Evolutionary conservation across 2,888 invertebrate species (phyloP), one percentile per base, ranked within the genome.

Genomic region (Theretra japonica): DNA sequence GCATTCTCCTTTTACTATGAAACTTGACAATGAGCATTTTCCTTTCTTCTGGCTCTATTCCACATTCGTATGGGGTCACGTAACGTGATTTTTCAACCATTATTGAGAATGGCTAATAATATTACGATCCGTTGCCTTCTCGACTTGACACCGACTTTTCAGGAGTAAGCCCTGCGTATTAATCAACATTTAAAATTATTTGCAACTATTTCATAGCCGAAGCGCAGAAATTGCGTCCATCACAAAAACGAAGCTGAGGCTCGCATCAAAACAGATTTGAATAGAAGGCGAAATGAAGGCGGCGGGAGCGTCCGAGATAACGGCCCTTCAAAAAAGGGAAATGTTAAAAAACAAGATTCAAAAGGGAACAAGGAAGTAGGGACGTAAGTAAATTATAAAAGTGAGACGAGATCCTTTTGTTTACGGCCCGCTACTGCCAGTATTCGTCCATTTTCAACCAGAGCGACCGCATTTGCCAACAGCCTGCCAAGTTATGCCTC

Each of bases 381-480:
- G 85, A 83, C 83, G 86, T 88, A 87, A 89, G 89, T 90, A 89
- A 90, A 91, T 92, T 91, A 90, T 90, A 89, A 88, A 90, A 91
- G 87, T 88, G 86, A 84, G 85, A 81, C 82, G 84, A 85, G 86
- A 82, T 84, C 81, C 88, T 87, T 91, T 90, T 92, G 90, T 90
- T 88, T 88, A 83, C 84, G 82, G 80, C 76, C 80, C 82, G 82
- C 83, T 82, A 81, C 87, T 86, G 88, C 84, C 85, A 82, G 85
- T 80, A 81, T 81, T 79, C 80, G 76, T 76, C 78, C 85, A 83
- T 86, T 86, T 80, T 76, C 80, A 82, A 75, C 77, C 75, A 75
- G 72, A 73, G 82, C 78, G 78, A 82, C 82, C 82, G 82, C 82
- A 82, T 85, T 85, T 81, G 81, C 83, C 80, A 83, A 82, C 84